Base-by-base conservation (phyloP, 2,113 vertebrate species). In the Ageneiosus marmoratus region DNA sequence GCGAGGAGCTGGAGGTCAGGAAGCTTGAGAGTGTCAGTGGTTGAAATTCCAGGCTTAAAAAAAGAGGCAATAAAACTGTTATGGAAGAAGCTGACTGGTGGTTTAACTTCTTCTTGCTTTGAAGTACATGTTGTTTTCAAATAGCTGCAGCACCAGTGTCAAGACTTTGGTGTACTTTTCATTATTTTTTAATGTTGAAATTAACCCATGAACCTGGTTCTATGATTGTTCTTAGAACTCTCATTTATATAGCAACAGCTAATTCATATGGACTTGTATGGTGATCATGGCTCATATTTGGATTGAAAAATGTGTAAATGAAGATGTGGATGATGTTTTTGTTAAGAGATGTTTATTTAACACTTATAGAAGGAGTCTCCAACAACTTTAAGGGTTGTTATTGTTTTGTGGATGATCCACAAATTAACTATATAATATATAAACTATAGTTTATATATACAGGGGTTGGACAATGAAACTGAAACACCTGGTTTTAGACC, bases 1-100 rank as follows among this genome's bases (percentile, higher is more conserved):
- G 13, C 75, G 34, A 74, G 50, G 76, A 70, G 83, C 77, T 65
- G 46, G 34, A 46, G 80, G 69, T 56, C 60, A 55, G 76, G 46
- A 46, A 53, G 32, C 32, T 48, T 51, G 50, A 55, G 77, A 74
- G 62, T 53, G 18, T 29, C 79, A 58, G 81, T 24, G 22, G 77
- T 79, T 80, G 50, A 44, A 70, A 83, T 80, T 65, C 69, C 69
- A 56, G 22, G 29, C 44, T 74, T 51, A 24, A 63, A 37, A n/a
- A 60, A 82, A 48, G 53, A 50, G 13, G 50, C 70, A 74, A 9
- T 74, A 48, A 82, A 81, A 69, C 27, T 32, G 44, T 34, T 53
- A 75, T 53, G 27, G 46, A 74, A 34, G 27, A 32, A 34, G 73
- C 1, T 53, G 50, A 75, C 32, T 34, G 27, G 48, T 53, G 46